These are phyloP conservation scores for Lethrus apterus DNA, from an alignment of 1,140 invertebrate species.

Conservation along the genomic window DNA sequence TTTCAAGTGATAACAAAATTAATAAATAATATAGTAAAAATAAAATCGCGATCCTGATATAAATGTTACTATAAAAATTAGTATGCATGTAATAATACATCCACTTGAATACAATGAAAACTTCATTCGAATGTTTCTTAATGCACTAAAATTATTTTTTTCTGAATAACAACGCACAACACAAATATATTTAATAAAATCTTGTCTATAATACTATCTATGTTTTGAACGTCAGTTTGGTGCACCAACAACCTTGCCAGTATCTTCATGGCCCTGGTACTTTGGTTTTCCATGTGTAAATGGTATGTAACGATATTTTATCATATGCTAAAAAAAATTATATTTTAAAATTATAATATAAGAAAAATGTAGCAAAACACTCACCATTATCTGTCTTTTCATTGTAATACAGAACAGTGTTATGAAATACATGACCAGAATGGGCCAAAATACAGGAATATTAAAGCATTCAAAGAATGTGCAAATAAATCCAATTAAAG, in stretches of 20 bases:
- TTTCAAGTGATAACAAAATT: not conserved
- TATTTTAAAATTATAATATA: too few relatives aligned
- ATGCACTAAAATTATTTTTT: conserved; percentile 6
- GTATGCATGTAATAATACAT: not conserved
- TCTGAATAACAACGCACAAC: conserved; percentile 6
- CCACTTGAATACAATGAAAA: conserved; percentile 3
- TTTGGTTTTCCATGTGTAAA: conserved; percentile 97
- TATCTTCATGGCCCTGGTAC: conserved; percentile 64
- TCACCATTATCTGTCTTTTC: conserved; percentile 98
- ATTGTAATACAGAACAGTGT: conserved; percentile 97
- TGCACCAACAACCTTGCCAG: conserved; percentile 50
- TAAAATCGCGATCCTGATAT: not conserved
- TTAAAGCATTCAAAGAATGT: conserved; percentile 98
- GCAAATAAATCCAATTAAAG: conserved; percentile 82
- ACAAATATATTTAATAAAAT: conserved; percentile 2
- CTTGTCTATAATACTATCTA: conserved; percentile 14
- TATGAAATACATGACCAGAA: conserved; percentile 98
- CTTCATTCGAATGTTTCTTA: conserved; percentile 8
- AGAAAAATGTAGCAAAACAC: conserved; percentile 19
- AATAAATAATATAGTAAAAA: conserved; percentile 6
- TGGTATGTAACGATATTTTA: conserved; percentile 97
- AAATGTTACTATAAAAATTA: conserved; percentile 3
- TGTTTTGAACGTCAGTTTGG: conserved; percentile 43
- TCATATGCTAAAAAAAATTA: conserved; percentile 99
- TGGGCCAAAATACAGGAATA: conserved; percentile 99